Evolutionary conservation across 2,113 vertebrate genomes (phyloP).

Genomic region (Nerophis lumbriciformis): DNA sequence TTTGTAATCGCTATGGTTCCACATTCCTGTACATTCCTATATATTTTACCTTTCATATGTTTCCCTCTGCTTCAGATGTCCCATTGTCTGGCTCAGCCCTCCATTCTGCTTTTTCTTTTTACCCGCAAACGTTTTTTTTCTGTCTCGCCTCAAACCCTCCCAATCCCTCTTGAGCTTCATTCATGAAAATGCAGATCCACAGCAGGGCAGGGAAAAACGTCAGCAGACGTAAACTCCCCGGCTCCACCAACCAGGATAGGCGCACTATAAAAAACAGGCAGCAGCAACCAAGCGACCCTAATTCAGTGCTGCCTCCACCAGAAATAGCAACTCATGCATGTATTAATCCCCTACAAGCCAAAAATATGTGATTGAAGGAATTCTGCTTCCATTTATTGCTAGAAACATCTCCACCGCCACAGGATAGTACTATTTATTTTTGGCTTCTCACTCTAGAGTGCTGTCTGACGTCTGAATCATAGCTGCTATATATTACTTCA

Average conservation of each 20-base stretch:
- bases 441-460: slow-evolving; percentile 45
- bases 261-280: slow-evolving; percentile 70
- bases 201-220: slow-evolving; percentile 68
- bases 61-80: slow-evolving; percentile 35
- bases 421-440: slow-evolving; percentile 70
- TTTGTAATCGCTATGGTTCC: slow-evolving; percentile 5
- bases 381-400: slow-evolving; percentile 72
- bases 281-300: slow-evolving; percentile 76
- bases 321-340: slow-evolving; percentile 80
- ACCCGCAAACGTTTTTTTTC: slow-evolving; percentile 48
- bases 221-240: slow-evolving; percentile 70
- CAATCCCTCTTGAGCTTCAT: slow-evolving; percentile 73
- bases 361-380: slow-evolving; percentile 77
- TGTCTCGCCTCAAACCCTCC: slow-evolving; percentile 62
- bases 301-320: slow-evolving; percentile 80
- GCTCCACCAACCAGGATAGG: slow-evolving; percentile 70
- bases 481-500: slow-evolving; percentile 68
- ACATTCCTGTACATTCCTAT: slow-evolving; percentile 32
- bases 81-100: slow-evolving; percentile 30
- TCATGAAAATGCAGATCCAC: slow-evolving; percentile 77
- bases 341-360: slow-evolving; percentile 78
- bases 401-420: slow-evolving; percentile 64
- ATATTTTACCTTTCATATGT: slow-evolving; percentile 23
- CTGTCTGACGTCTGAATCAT: slow-evolving; percentile 70
- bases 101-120: slow-evolving; percentile 28